phyloP scores from a whole-genome alignment of 2,797 vertebrate genomes.

The Halcyon badia region DNA sequence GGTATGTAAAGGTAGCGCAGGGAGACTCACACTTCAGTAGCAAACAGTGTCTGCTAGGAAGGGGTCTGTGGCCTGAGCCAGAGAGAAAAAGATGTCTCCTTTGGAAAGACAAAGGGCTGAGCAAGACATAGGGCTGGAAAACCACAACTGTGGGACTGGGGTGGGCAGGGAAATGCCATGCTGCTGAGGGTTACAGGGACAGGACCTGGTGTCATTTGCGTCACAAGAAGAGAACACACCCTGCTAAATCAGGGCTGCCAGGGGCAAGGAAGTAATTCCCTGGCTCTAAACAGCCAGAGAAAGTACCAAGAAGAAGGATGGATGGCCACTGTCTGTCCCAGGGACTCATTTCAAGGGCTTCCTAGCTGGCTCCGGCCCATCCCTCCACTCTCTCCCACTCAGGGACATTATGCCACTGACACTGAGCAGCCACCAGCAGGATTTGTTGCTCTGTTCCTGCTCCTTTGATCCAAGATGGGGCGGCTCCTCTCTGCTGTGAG shows the following conservation, averaged over 20 bases:
- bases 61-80: fast-evolving
- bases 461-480: background rate
- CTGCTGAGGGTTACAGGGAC: background rate
- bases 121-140: background rate
- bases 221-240: fast-evolving
- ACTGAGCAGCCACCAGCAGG: background rate
- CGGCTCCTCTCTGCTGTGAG: background rate
- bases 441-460: background rate
- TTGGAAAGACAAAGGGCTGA: background rate
- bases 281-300: background rate
- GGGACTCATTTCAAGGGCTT: background rate
- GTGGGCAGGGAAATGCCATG: background rate
- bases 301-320: background rate
- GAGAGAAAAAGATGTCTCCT: background rate
- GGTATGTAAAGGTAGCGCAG: background rate
- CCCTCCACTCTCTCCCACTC: background rate
- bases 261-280: background rate
- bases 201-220: background rate
- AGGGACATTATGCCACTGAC: background rate
- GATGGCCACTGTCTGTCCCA: background rate
- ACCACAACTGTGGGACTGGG: background rate
- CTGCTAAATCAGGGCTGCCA: background rate
- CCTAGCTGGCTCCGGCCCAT: background rate
- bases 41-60: background rate
- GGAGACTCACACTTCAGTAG: background rate